A percentile compares a stretch with the other conserved stretches of the same genome.
These are phyloP conservation scores for Lithophane socia DNA, from an alignment of 2,888 invertebrate genomes.

Conservation along the genomic window DNA sequence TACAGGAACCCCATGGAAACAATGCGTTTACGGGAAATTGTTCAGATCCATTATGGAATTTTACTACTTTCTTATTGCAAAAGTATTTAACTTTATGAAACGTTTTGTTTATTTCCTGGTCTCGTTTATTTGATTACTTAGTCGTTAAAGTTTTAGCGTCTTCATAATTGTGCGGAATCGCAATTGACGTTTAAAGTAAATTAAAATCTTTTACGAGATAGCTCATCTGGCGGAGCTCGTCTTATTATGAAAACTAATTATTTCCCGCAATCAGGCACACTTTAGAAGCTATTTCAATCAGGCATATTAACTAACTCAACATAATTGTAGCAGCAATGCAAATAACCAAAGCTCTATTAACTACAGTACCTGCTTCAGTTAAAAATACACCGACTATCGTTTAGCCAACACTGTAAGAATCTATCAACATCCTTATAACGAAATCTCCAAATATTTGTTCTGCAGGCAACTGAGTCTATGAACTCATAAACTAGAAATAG, in stretches of 20 bases:
- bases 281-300: conserved; percentile 1
- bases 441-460: conserved; percentile 57
- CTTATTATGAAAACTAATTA: not conserved
- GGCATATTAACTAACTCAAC: not conserved
- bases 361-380: conserved; percentile 20
- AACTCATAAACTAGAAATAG: conserved; percentile 79
- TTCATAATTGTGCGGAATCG: not conserved
- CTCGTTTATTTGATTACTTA: conserved; percentile 17
- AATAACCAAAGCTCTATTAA: conserved; percentile 1
- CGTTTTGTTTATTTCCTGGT: not conserved
- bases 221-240: not conserved
- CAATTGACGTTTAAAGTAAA: not conserved
- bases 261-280: too few relatives aligned
- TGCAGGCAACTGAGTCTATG: conserved; percentile 68
- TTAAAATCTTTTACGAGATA: conserved; percentile 5
- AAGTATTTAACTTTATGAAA: conserved; percentile 31
- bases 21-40: conserved; percentile 62
- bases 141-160: conserved; percentile 3
- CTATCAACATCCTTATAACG: conserved; percentile 58
- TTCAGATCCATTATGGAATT: conserved; percentile 35
- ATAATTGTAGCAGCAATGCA: conserved; percentile 9
- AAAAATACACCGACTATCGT: conserved; percentile 42
- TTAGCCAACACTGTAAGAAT: conserved; percentile 48
- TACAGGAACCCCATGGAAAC: conserved; percentile 62
- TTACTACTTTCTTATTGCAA: conserved; percentile 49